phyloP scores from a whole-genome alignment of 2,888 invertebrate species.

The Epsilonema sp. region DNA sequence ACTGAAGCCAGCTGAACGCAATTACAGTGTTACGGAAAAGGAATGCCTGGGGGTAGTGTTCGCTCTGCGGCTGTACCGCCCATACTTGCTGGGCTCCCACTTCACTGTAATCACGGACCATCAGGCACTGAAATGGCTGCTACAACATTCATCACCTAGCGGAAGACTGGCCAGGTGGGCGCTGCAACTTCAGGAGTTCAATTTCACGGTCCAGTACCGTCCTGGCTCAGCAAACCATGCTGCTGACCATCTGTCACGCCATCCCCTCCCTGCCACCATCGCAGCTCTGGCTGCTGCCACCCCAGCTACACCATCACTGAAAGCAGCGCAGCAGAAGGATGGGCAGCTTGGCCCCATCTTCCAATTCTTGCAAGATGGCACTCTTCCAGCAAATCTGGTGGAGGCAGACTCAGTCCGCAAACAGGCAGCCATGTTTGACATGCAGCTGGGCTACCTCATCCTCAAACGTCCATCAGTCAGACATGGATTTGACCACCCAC shows the following conservation, averaged over 20 bases:
- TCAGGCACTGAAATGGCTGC: constrained; percentile 7
- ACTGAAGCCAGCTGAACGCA: no score
- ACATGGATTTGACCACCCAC: neutral
- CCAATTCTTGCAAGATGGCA: neutral
- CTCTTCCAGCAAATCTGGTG: neutral
- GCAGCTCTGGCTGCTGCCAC: neutral
- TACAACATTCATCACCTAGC: constrained; percentile 26
- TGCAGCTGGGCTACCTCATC: neutral
- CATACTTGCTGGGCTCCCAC: constrained; percentile 6
- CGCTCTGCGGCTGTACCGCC: constrained; percentile 10
- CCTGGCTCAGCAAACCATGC: constrained; percentile 29
- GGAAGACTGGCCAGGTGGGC: constrained; percentile 34
- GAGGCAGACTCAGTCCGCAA: neutral
- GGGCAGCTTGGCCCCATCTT: neutral
- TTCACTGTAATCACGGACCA: constrained; percentile 9
- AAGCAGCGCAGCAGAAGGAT: neutral
- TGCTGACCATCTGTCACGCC: constrained; percentile 29
- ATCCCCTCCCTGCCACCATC: neutral
- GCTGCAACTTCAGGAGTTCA: constrained; percentile 29
- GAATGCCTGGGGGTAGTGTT: constrained; percentile 15
- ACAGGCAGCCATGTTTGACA: neutral
- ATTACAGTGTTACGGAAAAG: no score
- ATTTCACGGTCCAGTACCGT: constrained; percentile 28
- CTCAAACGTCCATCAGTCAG: neutral
- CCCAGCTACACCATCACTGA: neutral